These are phyloP conservation scores for Dryas iulia DNA, from an alignment of 1,140 invertebrate species.

Conservation along the genomic window DNA sequence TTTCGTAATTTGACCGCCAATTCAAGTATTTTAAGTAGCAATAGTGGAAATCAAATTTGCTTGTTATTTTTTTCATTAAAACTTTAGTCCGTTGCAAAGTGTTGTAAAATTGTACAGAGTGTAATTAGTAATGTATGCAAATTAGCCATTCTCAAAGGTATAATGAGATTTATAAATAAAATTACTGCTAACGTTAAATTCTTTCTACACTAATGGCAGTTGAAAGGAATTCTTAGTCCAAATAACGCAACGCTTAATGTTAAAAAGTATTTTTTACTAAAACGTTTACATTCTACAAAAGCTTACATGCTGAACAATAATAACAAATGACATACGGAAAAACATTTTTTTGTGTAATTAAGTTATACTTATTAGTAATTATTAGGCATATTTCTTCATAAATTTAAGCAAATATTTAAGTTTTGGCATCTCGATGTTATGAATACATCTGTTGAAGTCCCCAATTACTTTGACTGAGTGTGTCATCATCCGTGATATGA, in stretches of 20 bases:
- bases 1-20: too few species aligned
- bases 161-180: background rate
- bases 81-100: background rate
- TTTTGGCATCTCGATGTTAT: slow-evolving; percentile 76
- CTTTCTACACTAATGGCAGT: background rate
- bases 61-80: background rate
- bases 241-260: background rate
- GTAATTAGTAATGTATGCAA: background rate
- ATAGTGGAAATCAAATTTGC: background rate
- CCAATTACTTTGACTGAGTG: slow-evolving; percentile 75
- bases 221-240: background rate
- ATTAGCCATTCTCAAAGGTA: background rate
- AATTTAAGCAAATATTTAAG: slow-evolving; percentile 71
- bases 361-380: background rate
- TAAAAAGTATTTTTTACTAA: background rate
- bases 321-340: background rate
- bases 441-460: slow-evolving; percentile 73
- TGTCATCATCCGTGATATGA: slow-evolving; percentile 75
- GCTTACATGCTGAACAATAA: background rate
- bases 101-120: background rate
- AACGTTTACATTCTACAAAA: slow-evolving; percentile 1
- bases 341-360: background rate
- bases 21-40: background rate
- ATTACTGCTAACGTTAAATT: background rate
- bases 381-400: slow-evolving; percentile 70